Percentiles rank a stretch among this genome's conserved stretches.
These are phyloP conservation scores for Lagodon rhomboides DNA, from an alignment of 2,797 vertebrate genomes.

Conservation along the genomic window DNA sequence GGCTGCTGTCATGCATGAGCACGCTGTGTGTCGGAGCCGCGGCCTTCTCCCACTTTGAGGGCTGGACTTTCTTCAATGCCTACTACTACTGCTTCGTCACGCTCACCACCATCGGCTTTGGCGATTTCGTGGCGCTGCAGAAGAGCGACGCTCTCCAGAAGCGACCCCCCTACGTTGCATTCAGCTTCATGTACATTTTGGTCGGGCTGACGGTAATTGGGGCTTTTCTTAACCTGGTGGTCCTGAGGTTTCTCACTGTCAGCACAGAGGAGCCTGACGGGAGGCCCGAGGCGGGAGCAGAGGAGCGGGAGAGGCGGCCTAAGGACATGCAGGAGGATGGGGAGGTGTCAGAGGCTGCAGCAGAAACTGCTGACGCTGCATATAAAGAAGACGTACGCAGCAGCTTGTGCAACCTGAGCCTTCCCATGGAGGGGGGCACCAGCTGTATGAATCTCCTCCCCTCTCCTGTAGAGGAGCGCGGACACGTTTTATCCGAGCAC, in stretches of 20 bases:
- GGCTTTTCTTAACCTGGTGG: constrained; percentile 93
- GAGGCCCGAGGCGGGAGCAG: constrained; percentile 63
- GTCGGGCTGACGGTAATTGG: constrained; percentile 91
- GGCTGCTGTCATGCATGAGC: constrained; percentile 89
- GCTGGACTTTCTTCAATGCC: constrained; percentile 92
- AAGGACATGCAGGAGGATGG: constrained; percentile 54
- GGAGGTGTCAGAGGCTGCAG: constrained; percentile 28
- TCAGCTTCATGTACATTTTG: constrained; percentile 94
- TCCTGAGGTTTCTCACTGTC: constrained; percentile 91
- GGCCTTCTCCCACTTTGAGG: constrained; percentile 92
- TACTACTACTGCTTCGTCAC: constrained; percentile 95
- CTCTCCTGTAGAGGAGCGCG: constrained; percentile 68
- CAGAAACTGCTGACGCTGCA: constrained; percentile 8
- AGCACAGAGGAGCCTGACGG: constrained; percentile 79
- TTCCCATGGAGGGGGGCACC: constrained; percentile 82
- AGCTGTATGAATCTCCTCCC: constrained; percentile 87
- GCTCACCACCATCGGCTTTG: constrained; percentile 93
- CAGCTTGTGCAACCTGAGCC: constrained; percentile 79
- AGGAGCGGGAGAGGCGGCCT: constrained; percentile 17
- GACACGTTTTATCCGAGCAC: constrained; percentile 49
- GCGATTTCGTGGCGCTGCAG: constrained; percentile 94
- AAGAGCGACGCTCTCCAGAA: constrained; percentile 89
- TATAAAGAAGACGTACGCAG: constrained; percentile 57
- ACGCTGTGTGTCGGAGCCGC: constrained; percentile 89
- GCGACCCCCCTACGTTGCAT: constrained; percentile 88